Base-by-base conservation (phyloP, 2,113 vertebrate species). In the Leptocoma aspasia region DNA sequence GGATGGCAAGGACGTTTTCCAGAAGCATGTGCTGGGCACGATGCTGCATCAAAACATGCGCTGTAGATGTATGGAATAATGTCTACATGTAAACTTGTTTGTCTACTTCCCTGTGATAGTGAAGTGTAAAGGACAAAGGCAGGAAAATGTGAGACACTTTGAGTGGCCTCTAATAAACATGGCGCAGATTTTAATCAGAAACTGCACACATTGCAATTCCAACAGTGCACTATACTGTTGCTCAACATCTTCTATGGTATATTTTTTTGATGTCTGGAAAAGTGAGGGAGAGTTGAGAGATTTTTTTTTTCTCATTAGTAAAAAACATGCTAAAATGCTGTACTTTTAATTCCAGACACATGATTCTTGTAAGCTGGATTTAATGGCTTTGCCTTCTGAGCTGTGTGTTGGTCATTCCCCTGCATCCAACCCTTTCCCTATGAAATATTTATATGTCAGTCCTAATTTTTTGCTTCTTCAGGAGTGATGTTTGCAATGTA, bases 291-390 rank as follows among this genome's bases (percentile, higher is more conserved):
- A 81, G 17, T 30, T 65, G 26, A 89, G 71, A 39, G 21, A 30
- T 3, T 39, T 63, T 66, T 64, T 44, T 45, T 71, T 82, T 42
- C 18, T 64, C 19, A 87, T 65, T 22, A 76, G 50, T 1, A 5
- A 66, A 88, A 85, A 89, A 13, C 65, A 73, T 63, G 33, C 59
- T 71, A 72, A 86, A 95, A 76, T 84, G 42, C 41, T 92, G 15
- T 72, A 66, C 52, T 90, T 89, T 92, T 88, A 92, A 95, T 96
- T 89, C 81, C 73, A 87, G 81, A 89, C 86, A 69, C 73, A 17
- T 85, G 95, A 92, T 82, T 85, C 45, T 54, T 82, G 23, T 94
- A 86, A 95, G 41, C 69, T 96, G 91, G 45, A 61, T 89, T 89
- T 94, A 89, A 94, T 72, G 49, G 61, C 61, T 94, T 89, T 96